A percentile compares a stretch with the other conserved stretches of the same genome.
Conservation (phyloP, 2,797 vertebrate genomes). For the Podarcis lilfordi region DNA sequence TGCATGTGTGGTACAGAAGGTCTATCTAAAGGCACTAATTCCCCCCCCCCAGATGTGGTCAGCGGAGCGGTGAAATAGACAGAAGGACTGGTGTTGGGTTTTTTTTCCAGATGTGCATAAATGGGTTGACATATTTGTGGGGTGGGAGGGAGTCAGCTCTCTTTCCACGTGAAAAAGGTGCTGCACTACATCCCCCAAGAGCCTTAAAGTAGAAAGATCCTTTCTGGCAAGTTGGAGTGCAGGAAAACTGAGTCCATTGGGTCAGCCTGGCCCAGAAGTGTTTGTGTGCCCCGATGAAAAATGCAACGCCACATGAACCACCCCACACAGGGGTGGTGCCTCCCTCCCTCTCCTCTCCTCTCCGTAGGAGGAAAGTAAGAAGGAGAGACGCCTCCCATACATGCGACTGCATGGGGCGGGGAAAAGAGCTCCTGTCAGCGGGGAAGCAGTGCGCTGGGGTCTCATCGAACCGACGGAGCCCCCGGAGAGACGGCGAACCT, state of each 20-base stretch:
- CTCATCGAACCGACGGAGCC: too few species aligned
- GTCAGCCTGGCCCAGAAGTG: neutral
- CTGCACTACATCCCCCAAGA: neutral
- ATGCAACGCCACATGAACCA: neutral
- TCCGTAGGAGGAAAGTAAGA: neutral
- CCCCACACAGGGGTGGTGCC: neutral
- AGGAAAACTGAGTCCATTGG: neutral
- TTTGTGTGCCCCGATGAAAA: neutral
- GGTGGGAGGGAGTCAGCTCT: too few species aligned
- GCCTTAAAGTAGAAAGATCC: too few species aligned
- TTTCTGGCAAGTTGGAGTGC: neutral
- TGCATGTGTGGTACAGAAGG: neutral
- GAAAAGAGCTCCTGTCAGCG: too few species aligned
- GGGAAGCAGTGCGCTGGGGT: constrained; percentile 22
- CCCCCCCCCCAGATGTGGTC: neutral
- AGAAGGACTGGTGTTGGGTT: too few species aligned
- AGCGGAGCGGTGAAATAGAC: neutral
- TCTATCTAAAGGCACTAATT: neutral
- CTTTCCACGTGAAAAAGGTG: neutral
- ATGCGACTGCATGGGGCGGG: neutral
- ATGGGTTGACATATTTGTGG: too few species aligned
- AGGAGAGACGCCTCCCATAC: too few species aligned
- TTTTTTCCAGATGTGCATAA: neutral
- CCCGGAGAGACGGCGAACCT: neutral
- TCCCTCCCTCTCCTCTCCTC: too few species aligned